Base-by-base conservation (phyloP, 2,888 invertebrate species). In the Apamea sordens region DNA sequence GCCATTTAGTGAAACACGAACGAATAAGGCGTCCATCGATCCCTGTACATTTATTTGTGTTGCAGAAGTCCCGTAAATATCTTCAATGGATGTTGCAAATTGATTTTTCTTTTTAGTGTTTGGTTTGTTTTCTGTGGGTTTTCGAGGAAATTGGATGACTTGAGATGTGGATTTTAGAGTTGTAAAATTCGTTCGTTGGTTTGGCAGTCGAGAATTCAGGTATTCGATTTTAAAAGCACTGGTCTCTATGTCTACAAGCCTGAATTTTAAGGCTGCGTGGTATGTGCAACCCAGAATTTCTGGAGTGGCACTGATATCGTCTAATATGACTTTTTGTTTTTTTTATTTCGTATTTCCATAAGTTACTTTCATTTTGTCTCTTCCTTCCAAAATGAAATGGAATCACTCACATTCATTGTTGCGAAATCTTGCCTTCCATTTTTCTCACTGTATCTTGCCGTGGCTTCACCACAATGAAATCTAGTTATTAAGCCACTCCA, bases 11-110 rank as follows among this genome's bases (percentile, higher is more conserved):
- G 77, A 74, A 88, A 86, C 86, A 78, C 82, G 73, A 84, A 83
- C 81, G 81, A 86, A 79, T 86, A 78, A 83, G 74, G 76, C 81
- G 77, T 77, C 86, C 84, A 85, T 89, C 83, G 90, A 90, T 82
- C 78, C 76, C 61, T 72, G 74, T 79, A 79, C 81, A 78, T 74
- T 87, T 84, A 86, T 88, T 87, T 82, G 71, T 89, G 81, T 87
- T 88, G 76, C 76, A 76, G 73, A 89, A 89, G 83, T 89, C 81
- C 75, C 89, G 79, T 89, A 89, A 88, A 89, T 89, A 89, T 80
- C 80, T 82, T 84, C 85, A 88, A 88, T 88, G 85, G 83, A 88
- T 71, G 88, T 89, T 86, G 80, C 72, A 79, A 83, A 88, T 87
- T 86, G 82, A 80, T 86, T 83, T 86, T 86, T 80, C 59, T 76